Evolutionary conservation across 2,888 invertebrate genomes (phyloP).

Genomic region (Imbricaverruca yamaguchii): DNA sequence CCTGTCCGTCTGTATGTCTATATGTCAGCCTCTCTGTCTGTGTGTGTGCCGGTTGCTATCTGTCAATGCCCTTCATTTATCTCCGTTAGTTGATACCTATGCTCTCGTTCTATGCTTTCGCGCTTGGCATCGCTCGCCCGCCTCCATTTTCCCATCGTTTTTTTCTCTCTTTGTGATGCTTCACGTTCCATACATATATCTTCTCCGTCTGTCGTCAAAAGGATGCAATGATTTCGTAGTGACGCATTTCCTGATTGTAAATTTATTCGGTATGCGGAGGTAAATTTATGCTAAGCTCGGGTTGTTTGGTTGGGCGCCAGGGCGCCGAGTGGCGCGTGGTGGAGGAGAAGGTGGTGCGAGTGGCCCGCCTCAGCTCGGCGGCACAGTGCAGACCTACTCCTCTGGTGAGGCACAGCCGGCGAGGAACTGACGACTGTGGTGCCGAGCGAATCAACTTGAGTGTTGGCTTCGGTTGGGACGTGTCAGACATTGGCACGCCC

Average conservation of each 20-base stretch:
- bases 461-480: no score
- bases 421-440: no score
- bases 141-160: not conserved
- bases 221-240: constrained; percentile 4
- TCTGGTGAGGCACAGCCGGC: no score
- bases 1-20: no score
- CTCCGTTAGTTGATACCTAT: no score
- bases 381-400: no score
- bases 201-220: not conserved
- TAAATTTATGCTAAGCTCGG: constrained; percentile 5
- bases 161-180: not conserved
- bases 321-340: not conserved
- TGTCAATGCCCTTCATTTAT: not conserved
- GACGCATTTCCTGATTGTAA: constrained; percentile 15
- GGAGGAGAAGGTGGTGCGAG: no score
- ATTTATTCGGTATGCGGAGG: not conserved
- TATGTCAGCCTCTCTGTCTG: no score
- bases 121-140: not conserved
- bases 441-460: no score
- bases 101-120: not conserved
- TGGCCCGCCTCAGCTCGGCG: no score
- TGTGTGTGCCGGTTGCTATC: not conserved
- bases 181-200: not conserved
- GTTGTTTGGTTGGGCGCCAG: not conserved
- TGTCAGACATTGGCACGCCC: no score